Evolutionary conservation across 2,888 invertebrate species (phyloP), one percentile per base, ranked within the genome.

Genomic region (Parnassius mnemosyne): DNA sequence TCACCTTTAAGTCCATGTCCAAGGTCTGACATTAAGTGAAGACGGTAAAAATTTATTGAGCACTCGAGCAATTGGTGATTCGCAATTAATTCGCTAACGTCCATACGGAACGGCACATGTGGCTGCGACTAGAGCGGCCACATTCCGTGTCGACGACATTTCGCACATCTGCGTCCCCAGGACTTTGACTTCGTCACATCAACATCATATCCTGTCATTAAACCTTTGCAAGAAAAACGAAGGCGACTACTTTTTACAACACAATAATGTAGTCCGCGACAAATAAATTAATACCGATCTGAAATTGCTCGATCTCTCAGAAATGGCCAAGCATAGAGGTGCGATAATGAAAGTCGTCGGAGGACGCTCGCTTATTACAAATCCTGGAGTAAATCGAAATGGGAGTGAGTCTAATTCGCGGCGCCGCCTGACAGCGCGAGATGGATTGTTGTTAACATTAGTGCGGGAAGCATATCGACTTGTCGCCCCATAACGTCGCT

Each of bases 401-500:
- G 87, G 85, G 85, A 88, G 84, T 84, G 87, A 85, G 83, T 81
- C 81, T 85, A 82, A 89, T 87, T 85, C 87, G 81, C 87, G 87
- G 84, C 87, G 87, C 84, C 86, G 84, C 73, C 77, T 85, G 89
- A 88, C 89, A 87, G 82, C 76, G 74, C 78, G 84, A 89, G 89
- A 89, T 89, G 84, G 86, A 89, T 89, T 85, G 83, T 89, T 85
- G 88, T 87, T 88, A 89, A 88, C 88, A 89, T 86, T 88, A 88
- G 84, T 85, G 87, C 87, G 86, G 83, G 84, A 84, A 70, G 84
- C 86, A 84, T 83, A 85, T 85, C 84, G 86, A 85, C 86, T 87
- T 84, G 87, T 79, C 83, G 83, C 81, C 79, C 80, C 76, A 75
- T 79, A 79, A 79, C 74, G 72, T 72, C 72, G 68, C 74, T 69